These are phyloP conservation scores for Ploceus nigricollis DNA, from an alignment of 2,113 vertebrate species.

Conservation along the genomic window DNA sequence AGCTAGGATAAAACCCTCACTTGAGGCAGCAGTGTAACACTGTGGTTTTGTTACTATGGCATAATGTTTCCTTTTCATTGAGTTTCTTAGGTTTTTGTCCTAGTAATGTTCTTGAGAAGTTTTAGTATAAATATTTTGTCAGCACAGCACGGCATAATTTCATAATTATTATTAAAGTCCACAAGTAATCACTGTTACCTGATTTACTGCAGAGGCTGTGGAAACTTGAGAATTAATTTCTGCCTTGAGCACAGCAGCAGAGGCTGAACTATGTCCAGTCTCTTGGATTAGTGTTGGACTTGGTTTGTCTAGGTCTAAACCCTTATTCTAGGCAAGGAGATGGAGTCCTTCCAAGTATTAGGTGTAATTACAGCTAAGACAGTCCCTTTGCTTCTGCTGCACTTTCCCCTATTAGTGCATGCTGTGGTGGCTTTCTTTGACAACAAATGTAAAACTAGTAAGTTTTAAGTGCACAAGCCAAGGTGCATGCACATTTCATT, in stretches of 20 bases:
- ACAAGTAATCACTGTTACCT: neutral
- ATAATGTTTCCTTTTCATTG: conserved; percentile 39
- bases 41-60: neutral
- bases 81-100: neutral
- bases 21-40: neutral
- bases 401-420: neutral
- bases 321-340: neutral
- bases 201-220: neutral
- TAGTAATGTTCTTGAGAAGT: neutral
- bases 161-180: neutral
- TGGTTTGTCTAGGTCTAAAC: neutral
- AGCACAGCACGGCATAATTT: neutral
- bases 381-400: neutral
- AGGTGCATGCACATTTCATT: neutral
- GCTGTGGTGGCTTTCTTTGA: neutral
- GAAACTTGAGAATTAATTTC: neutral
- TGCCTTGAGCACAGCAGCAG: neutral
- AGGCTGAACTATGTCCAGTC: neutral
- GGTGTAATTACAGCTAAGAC: neutral
- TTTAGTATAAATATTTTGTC: conserved; percentile 17
- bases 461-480: neutral
- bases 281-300: neutral
- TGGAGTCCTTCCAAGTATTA: neutral
- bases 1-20: neutral
- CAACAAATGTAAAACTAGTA: neutral